Percentiles rank a stretch among this genome's conserved stretches.
Conservation (phyloP, 2,888 invertebrate genomes). For the Maniola hyperantus region DNA sequence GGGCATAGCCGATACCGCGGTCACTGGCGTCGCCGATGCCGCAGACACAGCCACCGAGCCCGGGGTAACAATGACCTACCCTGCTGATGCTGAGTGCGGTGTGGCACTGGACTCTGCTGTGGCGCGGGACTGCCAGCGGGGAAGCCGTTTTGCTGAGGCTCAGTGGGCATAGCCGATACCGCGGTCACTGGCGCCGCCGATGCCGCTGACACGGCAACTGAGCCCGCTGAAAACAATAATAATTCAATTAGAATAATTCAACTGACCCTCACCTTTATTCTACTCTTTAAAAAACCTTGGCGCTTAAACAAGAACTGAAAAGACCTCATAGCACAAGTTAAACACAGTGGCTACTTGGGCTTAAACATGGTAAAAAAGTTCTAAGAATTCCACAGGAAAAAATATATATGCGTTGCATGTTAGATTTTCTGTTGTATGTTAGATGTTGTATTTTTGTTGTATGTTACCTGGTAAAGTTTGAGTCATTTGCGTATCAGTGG, state of each 20-base stretch:
- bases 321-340: too few relatives aligned
- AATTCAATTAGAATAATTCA: too few relatives aligned
- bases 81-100: conserved; percentile 60
- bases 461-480: conserved; percentile 67
- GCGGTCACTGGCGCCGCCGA: conserved; percentile 60
- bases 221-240: conserved; percentile 40
- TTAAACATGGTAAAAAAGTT: too few relatives aligned
- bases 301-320: too few relatives aligned
- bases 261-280: too few relatives aligned
- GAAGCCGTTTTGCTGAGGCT: conserved; percentile 72
- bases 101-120: conserved; percentile 66
- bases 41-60: conserved; percentile 61
- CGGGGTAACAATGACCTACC: conserved; percentile 45
- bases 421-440: too few relatives aligned
- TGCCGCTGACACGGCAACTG: conserved; percentile 62
- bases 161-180: conserved; percentile 56
- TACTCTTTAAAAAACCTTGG: too few relatives aligned
- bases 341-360: too few relatives aligned
- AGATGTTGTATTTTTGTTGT: too few relatives aligned
- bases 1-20: conserved; percentile 56
- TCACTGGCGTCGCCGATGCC: conserved; percentile 58
- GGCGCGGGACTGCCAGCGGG: conserved; percentile 64
- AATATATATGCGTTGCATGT: too few relatives aligned
- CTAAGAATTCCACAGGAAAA: too few relatives aligned
- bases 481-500: conserved; percentile 68